phyloP scores from a whole-genome alignment of 2,113 vertebrate genomes.

The Corydoras maculifer region DNA sequence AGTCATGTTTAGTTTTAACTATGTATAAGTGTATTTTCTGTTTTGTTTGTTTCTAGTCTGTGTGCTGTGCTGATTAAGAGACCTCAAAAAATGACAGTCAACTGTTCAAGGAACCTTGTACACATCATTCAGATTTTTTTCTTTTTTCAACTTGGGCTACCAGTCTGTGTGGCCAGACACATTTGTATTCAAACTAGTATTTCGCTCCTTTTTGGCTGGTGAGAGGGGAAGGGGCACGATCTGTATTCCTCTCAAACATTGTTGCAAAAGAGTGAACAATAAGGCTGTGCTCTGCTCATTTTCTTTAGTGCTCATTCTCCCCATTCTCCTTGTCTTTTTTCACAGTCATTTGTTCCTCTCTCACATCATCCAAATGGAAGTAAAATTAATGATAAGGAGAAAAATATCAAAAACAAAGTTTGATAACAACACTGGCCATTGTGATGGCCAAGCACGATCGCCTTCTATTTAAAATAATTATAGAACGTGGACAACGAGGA shows the following conservation, averaged over 20 bases:
- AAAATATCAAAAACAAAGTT: too few relatives aligned
- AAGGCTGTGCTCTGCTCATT: slow-evolving; percentile 34
- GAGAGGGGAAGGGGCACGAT: slow-evolving; percentile 44
- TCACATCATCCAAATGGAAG: slow-evolving; percentile 14
- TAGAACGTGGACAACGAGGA: slow-evolving; percentile 54
- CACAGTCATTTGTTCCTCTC: slow-evolving; percentile 10
- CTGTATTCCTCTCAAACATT: slow-evolving; percentile 54
- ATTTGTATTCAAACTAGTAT: slow-evolving; percentile 40
- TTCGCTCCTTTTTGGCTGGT: slow-evolving; percentile 18
- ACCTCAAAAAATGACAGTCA: background rate
- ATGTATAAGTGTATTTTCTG: background rate
- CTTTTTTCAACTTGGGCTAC: slow-evolving; percentile 18
- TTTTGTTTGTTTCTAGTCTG: background rate
- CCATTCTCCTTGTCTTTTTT: slow-evolving; percentile 28
- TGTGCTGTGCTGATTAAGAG: background rate
- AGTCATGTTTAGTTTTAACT: too few relatives aligned
- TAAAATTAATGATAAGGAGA: slow-evolving; percentile 1
- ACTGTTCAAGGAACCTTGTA: slow-evolving; percentile 1
- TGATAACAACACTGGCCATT: slow-evolving; percentile 13
- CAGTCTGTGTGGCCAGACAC: background rate
- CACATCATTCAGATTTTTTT: slow-evolving; percentile 8
- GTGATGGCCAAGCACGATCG: slow-evolving; percentile 14
- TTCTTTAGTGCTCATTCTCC: slow-evolving; percentile 31
- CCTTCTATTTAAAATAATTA: slow-evolving; percentile 47
- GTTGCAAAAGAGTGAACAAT: slow-evolving; percentile 35